These are phyloP conservation scores for Cyprinodon variegatus DNA, from an alignment of 2,113 vertebrate genomes.

Conservation along the genomic window DNA sequence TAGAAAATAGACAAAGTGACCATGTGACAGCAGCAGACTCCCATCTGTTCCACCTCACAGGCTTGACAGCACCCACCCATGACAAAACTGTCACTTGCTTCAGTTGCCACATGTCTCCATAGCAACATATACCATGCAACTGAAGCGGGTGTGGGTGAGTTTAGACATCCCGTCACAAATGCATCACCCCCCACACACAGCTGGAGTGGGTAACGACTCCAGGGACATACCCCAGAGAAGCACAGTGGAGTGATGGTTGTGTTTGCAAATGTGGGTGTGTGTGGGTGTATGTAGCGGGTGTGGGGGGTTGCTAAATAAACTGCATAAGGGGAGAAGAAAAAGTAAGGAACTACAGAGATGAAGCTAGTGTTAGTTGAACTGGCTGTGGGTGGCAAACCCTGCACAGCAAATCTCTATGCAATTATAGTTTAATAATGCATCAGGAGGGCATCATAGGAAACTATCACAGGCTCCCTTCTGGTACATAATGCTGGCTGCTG, in stretches of 20 bases:
- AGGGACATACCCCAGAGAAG: slow-evolving; percentile 48
- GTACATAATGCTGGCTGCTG: slow-evolving; percentile 63
- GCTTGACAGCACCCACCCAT: slow-evolving; percentile 56
- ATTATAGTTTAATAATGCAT: slow-evolving; percentile 75
- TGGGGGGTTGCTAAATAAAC: no score
- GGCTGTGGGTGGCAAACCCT: slow-evolving; percentile 60
- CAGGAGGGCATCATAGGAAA: slow-evolving; percentile 58
- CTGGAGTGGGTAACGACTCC: slow-evolving; percentile 68
- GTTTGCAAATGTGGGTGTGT: not conserved
- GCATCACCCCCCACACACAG: slow-evolving; percentile 51
- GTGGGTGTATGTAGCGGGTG: not conserved
- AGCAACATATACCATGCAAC: slow-evolving; percentile 56
- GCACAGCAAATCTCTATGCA: slow-evolving; percentile 57
- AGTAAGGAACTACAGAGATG: slow-evolving; percentile 3
- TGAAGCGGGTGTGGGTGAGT: slow-evolving; percentile 68
- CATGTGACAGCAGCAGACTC: slow-evolving; percentile 54
- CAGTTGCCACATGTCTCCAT: slow-evolving; percentile 67
- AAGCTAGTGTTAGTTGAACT: slow-evolving; percentile 35
- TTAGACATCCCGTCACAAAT: slow-evolving; percentile 54
- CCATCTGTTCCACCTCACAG: slow-evolving; percentile 74
- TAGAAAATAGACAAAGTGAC: slow-evolving; percentile 43
- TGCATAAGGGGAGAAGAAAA: slow-evolving; percentile 9
- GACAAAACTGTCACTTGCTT: slow-evolving; percentile 69
- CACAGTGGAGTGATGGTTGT: not conserved
- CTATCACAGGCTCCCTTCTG: slow-evolving; percentile 55